Base-by-base conservation (phyloP, 2,888 invertebrate genomes). In the Drosophila aldrichi region DNA sequence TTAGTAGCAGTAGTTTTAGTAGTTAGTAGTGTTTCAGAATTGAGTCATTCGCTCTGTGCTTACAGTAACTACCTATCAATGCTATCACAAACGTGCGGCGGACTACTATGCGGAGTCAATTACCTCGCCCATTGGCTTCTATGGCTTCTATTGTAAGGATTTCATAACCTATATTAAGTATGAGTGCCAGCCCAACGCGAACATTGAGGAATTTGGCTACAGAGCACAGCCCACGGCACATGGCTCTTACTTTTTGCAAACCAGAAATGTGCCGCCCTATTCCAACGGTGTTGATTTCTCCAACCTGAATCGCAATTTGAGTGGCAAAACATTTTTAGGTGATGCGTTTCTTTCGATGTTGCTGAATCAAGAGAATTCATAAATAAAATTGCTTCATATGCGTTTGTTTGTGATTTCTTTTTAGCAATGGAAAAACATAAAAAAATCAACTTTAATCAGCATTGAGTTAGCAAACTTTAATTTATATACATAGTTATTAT, bases 81-180 rank as follows among this genome's bases (percentile, higher is more conserved):
- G 95, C 80, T 94, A 94, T 74, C 95, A 95, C 79, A 93, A 91
- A 1, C 92, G 95, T 65, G 94, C 95, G 0, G 94, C 95, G 0
- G 69, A 74, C 0, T 95, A 94, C 79, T 95, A 92, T 73, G 95
- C 95, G 0, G 95, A 95, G 85, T 95, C 95, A 0, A 82, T 91
- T 7, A 84, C 44, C 1, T 93, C 93, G 0, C 71, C 91, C 0
- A 70, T 80, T 0, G 12, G 16, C 0, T 95, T 95, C 87, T 95
- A 94, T 89, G 94, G 93, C 68, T 76, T 67, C 40, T 5, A 3
- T 3, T 78, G 79, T 20, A 71, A 93, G 4, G 94, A 94, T 94
- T 90, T 94, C n/a, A 20, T 55, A 0, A 89, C 91, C 1, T 94
- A 94, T 75, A 91, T 94, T 64, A 90, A 94, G 12, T 94, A 94